These are phyloP conservation scores for Coboldia fuscipes DNA, from an alignment of 1,140 invertebrate genomes.

Conservation along the genomic window DNA sequence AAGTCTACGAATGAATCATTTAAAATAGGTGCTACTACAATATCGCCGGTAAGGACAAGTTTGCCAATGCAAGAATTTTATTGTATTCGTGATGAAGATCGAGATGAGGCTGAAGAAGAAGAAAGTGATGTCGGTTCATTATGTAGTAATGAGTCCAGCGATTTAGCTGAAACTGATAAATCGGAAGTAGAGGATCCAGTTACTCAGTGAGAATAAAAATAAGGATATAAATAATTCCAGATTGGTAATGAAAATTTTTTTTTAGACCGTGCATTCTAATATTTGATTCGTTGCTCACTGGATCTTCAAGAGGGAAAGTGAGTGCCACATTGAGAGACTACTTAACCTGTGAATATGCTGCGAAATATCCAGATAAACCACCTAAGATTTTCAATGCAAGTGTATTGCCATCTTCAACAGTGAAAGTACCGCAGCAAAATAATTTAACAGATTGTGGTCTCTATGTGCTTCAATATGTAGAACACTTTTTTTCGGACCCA, in stretches of 20 bases:
- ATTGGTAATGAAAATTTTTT: no score
- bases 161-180: not conserved
- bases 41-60: slow-evolving; percentile 32
- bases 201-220: slow-evolving; percentile 4
- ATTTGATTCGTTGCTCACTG: slow-evolving; percentile 81
- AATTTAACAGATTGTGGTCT: slow-evolving; percentile 95
- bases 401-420: slow-evolving; percentile 59
- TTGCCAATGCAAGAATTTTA: slow-evolving; percentile 32
- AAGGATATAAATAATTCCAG: slow-evolving; percentile 12
- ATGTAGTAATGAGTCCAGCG: slow-evolving; percentile 5
- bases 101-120: slow-evolving; percentile 65
- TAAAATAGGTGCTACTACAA: slow-evolving; percentile 42
- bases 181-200: not conserved
- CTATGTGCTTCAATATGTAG: slow-evolving; percentile 87
- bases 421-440: slow-evolving; percentile 87
- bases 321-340: slow-evolving; percentile 77
- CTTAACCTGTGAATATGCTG: slow-evolving; percentile 69
- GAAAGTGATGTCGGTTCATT: slow-evolving; percentile 29
- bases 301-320: slow-evolving; percentile 54
- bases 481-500: slow-evolving; percentile 75
- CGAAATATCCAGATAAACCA: slow-evolving; percentile 35
- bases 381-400: slow-evolving; percentile 45
- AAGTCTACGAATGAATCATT: slow-evolving; percentile 11
- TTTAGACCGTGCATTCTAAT: slow-evolving; percentile 83
- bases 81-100: slow-evolving; percentile 42